These are phyloP conservation scores for Ptychodera flava DNA, from an alignment of 35 echinoderm and acorn worm genomes.

Conservation along the genomic window DNA sequence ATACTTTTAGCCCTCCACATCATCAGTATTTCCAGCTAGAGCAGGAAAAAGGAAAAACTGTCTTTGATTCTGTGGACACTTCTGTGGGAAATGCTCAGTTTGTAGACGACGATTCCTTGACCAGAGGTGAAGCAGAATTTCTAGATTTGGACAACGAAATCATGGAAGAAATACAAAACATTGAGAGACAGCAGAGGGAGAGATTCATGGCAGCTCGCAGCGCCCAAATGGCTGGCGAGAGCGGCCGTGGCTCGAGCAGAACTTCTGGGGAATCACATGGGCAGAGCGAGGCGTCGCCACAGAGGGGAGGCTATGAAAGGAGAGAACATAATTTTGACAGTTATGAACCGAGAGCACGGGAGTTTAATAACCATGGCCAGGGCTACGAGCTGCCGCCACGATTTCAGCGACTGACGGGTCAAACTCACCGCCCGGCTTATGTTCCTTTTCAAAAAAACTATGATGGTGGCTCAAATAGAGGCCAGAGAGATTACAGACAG, in stretches of 20 bases:
- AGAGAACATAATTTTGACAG: neutral
- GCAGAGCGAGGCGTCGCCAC: neutral
- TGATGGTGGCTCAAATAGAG: neutral
- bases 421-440: neutral
- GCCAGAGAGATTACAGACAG: neutral
- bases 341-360: neutral
- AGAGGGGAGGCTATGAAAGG: neutral
- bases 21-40: neutral
- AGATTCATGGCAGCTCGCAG: neutral
- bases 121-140: too few relatives aligned
- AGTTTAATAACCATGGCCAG: neutral
- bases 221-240: neutral
- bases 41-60: neutral
- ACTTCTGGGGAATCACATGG: neutral
- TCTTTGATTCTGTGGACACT: neutral
- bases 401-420: neutral
- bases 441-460: neutral
- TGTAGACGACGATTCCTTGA: neutral
- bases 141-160: neutral
- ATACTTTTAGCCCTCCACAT: neutral
- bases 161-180: neutral
- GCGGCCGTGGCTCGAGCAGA: neutral
- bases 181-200: neutral
- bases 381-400: neutral
- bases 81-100: neutral